Evolutionary conservation across 2,797 vertebrate genomes (phyloP), one percentile per base, ranked within the genome.

Genomic region (Crenuchus spilurus): DNA sequence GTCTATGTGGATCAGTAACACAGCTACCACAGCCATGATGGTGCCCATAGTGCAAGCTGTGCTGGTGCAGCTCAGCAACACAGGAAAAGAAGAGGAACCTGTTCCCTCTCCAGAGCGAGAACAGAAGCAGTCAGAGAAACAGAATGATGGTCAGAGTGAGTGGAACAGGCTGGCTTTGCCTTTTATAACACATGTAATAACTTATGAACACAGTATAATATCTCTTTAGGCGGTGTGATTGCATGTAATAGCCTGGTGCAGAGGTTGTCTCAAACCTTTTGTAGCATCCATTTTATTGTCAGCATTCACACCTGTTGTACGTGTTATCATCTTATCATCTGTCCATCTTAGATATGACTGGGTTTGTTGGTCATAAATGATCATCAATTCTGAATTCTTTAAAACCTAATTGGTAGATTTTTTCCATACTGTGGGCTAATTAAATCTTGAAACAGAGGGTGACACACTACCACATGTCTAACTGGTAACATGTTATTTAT

Each of bases 1-100:
- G 52, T 99, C 97, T 76, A 99, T 99, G 97, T 99, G 97, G 97
- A 97, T 99, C 90, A 99, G 96, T 88, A 98, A 99, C 87, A 98
- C 97, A 0, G 96, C 97, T 75, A 95, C 97, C 66, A 97, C 97
- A 0, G 96, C 97, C 83, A 98, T 99, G 97, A 98, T 99, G 96
- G 91, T 98, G 35, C 96, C 97, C 61, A 98, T 99, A 0, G 94
- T 96, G 55, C 94, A 97, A 84, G 97, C 96, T 0, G 90, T 99
- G 24, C 84, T 99, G 60, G 84, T 94, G 14, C 95, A 98, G 86
- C 91, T 98, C 77, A 88, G 91, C 58, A 65, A 37, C 28, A 64
- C 13, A 20, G 8, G 6, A 0, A 61, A 52, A 31, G 61, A 60
- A 24, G 77, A 79, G 6, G 54, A 39, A 60, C 6, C 5, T 28